A percentile compares a stretch with the other conserved stretches of the same genome.
Evolutionary conservation across 2,113 vertebrate species (phyloP).

Genomic region (Gracilinanus agilis): DNA sequence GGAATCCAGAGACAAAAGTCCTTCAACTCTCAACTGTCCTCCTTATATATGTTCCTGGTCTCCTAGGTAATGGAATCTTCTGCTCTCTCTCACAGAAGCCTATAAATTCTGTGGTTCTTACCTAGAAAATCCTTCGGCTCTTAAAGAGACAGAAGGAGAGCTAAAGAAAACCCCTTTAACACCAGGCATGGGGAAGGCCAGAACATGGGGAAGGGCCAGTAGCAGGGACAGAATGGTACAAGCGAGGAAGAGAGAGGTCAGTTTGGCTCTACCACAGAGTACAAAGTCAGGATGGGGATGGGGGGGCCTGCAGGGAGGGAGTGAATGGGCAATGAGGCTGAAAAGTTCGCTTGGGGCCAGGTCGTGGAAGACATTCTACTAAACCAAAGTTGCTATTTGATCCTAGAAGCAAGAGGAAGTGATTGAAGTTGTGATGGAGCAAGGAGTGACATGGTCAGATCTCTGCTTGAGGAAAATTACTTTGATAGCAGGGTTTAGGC

Average conservation of each 20-base stretch:
- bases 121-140: too few species aligned
- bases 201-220: neutral
- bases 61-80: too few species aligned
- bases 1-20: too few species aligned
- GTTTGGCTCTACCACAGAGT: neutral
- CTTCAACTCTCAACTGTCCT: too few species aligned
- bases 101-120: too few species aligned
- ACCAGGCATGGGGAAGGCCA: neutral
- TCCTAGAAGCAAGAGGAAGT: neutral
- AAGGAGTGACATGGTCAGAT: neutral
- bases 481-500: neutral
- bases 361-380: neutral
- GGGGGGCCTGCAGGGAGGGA: neutral
- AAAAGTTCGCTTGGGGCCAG: neutral
- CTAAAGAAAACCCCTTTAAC: too few species aligned
- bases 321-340: neutral
- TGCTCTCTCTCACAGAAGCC: too few species aligned
- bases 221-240: neutral
- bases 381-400: neutral
- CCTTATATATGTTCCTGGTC: too few species aligned
- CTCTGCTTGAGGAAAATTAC: neutral
- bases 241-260: neutral
- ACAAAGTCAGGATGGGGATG: neutral
- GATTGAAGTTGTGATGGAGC: neutral
- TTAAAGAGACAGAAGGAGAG: too few species aligned